These are phyloP conservation scores for Calosoma granatense DNA, from an alignment of 1,140 invertebrate species.

Conservation along the genomic window DNA sequence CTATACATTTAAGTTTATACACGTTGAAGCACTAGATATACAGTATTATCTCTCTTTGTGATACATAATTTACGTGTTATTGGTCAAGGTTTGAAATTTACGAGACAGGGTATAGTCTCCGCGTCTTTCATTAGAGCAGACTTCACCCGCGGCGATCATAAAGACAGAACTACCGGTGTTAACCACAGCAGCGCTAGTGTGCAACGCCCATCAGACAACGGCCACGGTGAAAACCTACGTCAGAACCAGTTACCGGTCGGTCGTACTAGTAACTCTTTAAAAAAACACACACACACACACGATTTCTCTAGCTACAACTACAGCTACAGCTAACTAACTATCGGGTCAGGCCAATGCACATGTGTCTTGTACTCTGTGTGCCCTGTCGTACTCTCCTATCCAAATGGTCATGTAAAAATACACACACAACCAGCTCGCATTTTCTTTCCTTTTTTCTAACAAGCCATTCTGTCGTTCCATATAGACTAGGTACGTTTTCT, in stretches of 20 bases:
- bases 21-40: not conserved
- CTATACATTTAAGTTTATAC: not conserved
- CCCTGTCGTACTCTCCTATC: no score
- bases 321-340: no score
- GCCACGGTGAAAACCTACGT: no score
- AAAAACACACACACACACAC: no score
- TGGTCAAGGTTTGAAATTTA: slow-evolving; percentile 3
- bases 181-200: not conserved
- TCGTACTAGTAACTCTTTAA: no score
- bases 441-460: no score
- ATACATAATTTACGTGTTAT: slow-evolving; percentile 4
- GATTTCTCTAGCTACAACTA: not conserved
- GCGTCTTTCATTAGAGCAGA: not conserved
- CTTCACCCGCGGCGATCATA: not conserved
- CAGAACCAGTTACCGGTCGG: not conserved
- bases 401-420: no score
- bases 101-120: not conserved
- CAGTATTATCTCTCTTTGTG: not conserved
- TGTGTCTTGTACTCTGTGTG: no score
- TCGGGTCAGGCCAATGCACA: not conserved
- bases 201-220: not conserved
- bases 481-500: no score
- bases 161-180: slow-evolving; percentile 1
- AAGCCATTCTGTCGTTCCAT: no score
- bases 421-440: no score